Percentiles rank a stretch among this genome's conserved stretches.
phyloP scores from a whole-genome alignment of 2,888 invertebrate genomes.

The Chalcis sispes region DNA sequence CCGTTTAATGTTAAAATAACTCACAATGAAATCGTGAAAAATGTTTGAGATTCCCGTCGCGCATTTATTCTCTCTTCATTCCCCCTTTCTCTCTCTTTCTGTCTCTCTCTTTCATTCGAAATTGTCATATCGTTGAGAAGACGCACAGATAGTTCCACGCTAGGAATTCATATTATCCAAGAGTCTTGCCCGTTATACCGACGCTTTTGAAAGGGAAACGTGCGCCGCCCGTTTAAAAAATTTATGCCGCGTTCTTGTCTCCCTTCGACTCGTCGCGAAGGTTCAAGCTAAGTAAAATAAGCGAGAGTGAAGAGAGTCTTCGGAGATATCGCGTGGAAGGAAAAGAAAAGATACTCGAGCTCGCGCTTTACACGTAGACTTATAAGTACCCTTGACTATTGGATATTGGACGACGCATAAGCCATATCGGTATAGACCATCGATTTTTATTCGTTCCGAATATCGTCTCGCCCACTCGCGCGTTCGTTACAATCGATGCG shows the following conservation, averaged over 20 bases:
- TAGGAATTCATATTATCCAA: no score
- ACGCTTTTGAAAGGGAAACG: slow-evolving; percentile 54
- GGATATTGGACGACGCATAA: neutral
- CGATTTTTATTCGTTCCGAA: slow-evolving; percentile 40
- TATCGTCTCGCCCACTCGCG: neutral
- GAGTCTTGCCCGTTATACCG: slow-evolving; percentile 54
- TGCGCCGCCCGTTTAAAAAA: slow-evolving; percentile 54
- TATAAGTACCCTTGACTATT: neutral
- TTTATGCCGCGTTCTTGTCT: slow-evolving; percentile 51
- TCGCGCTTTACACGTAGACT: neutral
- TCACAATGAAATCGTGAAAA: slow-evolving; percentile 45
- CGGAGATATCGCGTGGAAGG: slow-evolving; percentile 15
- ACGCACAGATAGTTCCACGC: slow-evolving; percentile 36
- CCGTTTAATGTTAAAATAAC: slow-evolving; percentile 45
- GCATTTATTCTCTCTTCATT: slow-evolving; percentile 17
- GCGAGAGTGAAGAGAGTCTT: no score
- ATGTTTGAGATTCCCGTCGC: neutral
- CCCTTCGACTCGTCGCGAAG: neutral
- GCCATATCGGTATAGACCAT: slow-evolving; percentile 34
- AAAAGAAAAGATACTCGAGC: slow-evolving; percentile 13
- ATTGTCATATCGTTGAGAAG: slow-evolving; percentile 41
- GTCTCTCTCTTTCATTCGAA: slow-evolving; percentile 10
- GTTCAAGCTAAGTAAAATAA: slow-evolving; percentile 1
- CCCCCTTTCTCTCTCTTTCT: neutral
- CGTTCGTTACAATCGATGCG: no score